A percentile compares a stretch with the other conserved stretches of the same genome.
phyloP scores from a whole-genome alignment of 1,140 invertebrate species.

The Zaprionus lachaisei region DNA sequence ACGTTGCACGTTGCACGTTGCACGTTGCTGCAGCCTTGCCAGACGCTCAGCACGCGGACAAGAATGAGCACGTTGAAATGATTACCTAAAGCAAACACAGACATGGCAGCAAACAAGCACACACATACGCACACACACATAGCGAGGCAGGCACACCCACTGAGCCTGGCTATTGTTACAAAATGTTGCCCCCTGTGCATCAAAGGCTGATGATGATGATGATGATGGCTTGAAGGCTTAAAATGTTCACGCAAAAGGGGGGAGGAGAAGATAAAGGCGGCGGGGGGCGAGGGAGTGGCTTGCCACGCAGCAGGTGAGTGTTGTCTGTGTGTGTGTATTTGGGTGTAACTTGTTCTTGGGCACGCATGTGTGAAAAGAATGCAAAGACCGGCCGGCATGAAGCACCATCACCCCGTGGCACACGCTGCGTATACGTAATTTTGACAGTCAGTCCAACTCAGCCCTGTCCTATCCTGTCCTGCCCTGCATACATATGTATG shows the following conservation, averaged over 20 bases:
- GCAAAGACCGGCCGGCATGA: constrained; percentile 24
- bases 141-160: constrained; percentile 8
- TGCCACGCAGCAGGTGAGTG: constrained; percentile 13
- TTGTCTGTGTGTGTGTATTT: constrained; percentile 19
- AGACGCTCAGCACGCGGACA: constrained; percentile 12
- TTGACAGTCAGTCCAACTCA: constrained; percentile 18
- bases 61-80: constrained; percentile 65
- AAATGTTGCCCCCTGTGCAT: constrained; percentile 44
- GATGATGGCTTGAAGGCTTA: constrained; percentile 73
- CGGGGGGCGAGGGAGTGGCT: background rate
- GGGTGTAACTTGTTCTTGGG: constrained; percentile 37
- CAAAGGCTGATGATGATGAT: constrained; percentile 37
- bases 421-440: constrained; percentile 74
- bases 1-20: constrained; percentile 27
- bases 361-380: constrained; percentile 75
- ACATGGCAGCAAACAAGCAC: constrained; percentile 69
- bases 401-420: background rate
- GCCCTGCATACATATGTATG: constrained; percentile 51
- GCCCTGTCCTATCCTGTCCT: background rate
- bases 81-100: constrained; percentile 81
- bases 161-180: constrained; percentile 62
- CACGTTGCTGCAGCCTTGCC: constrained; percentile 25
- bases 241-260: constrained; percentile 57
- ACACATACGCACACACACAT: constrained; percentile 29
- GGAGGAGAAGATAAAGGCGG: background rate